Evolutionary conservation across 2,797 vertebrate species (phyloP), one percentile per base, ranked within the genome.

Genomic region (Lepus townsendii): DNA sequence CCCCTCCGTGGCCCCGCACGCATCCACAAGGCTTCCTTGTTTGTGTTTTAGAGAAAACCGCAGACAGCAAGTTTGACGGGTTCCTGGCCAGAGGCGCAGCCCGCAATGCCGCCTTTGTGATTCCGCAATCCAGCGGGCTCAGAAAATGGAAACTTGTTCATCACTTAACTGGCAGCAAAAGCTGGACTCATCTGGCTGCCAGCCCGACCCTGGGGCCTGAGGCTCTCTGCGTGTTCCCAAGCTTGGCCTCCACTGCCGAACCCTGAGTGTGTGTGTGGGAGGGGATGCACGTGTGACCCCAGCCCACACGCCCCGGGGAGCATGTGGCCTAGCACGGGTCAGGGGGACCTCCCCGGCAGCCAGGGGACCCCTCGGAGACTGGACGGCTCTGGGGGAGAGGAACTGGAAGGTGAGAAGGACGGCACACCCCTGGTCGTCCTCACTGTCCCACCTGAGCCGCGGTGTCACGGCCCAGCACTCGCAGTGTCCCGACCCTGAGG

Each of bases 131-230:
- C 65, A 92, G 72, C 68, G 9, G 80, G 66, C 50, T 72, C 88
- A 69, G 85, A 72, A 72, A 88, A 88, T 69, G 91, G 94, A 93
- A 96, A 90, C 32, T 60, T 88, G 69, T 32, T 62, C 7, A 9
- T 80, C 87, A 66, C 19, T 84, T 95, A 93, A 95, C 93, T 90
- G 89, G 54, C 57, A 73, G 85, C 50, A 71, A 93, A 84, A 54
- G n/a, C 32, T 69, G 77, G 95, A 88, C 57, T 84, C 89, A 16
- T 20, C 30, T 65, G 26, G 22, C 57, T 77, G 4, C 63, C 89
- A 54, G 68, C 27, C 27, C 77, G 88, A 95, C 91, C 93, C 89
- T 52, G 35, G 20, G 47, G 65, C 1, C 0, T 3, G 42, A 88
- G 82, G 68, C 77, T 87, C 80, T 62, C 62, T 47, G 42, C 42